A percentile compares a stretch with the other conserved stretches of the same genome.
Evolutionary conservation across 1,140 invertebrate genomes (phyloP).

Genomic region (Archivesica marissinica): DNA sequence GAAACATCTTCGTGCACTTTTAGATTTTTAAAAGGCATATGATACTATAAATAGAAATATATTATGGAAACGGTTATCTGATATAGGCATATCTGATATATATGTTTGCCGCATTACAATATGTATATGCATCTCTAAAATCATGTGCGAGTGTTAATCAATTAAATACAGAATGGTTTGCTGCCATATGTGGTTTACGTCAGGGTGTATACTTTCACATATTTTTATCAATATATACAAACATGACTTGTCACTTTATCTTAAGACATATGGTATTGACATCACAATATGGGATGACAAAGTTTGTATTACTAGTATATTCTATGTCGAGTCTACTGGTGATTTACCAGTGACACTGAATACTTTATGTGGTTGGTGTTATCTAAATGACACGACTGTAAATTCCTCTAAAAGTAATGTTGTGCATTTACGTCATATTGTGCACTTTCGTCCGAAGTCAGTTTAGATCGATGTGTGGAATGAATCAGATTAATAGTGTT

Average conservation of each 20-base stretch:
- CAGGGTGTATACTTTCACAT: too few relatives aligned
- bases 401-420: constrained; percentile 29
- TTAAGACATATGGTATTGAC: constrained; percentile 22
- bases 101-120: background rate
- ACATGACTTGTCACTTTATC: constrained; percentile 12
- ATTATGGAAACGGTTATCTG: background rate
- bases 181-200: constrained; percentile 7
- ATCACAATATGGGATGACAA: constrained; percentile 17
- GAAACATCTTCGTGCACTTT: constrained; percentile 40
- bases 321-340: too few relatives aligned
- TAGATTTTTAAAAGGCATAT: constrained; percentile 61
- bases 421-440: constrained; percentile 10
- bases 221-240: constrained; percentile 36
- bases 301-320: constrained; percentile 30
- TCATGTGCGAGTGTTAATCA: constrained; percentile 3
- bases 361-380: constrained; percentile 58
- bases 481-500: background rate
- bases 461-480: background rate
- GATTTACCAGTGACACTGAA: too few relatives aligned
- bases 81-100: constrained; percentile 15
- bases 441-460: constrained; percentile 48
- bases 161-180: constrained; percentile 15
- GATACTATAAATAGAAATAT: constrained; percentile 24
- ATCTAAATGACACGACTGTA: constrained; percentile 46
- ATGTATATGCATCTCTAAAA: background rate